Evolutionary conservation across 1,140 invertebrate species (phyloP), one percentile per base, ranked within the genome.

Genomic region (Drosophila prosaltans): DNA sequence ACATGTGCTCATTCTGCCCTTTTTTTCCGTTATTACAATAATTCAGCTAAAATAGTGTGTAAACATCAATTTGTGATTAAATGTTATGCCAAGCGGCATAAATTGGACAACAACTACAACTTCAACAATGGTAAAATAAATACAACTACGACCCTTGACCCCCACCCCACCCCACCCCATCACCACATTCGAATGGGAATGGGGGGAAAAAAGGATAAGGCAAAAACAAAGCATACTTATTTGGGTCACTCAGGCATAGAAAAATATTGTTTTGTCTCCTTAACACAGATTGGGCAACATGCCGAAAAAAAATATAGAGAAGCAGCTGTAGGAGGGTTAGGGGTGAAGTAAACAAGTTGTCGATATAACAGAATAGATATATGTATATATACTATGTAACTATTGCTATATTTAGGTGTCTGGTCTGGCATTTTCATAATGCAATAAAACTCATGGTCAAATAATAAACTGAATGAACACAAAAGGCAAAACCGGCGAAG

Each of bases 41-140:
- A 54, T 64, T 45, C 58, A 40, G 21, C 39, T 51, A 74, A 60
- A 64, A 64, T 61, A 5, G 32, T 39, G 74, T 70, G 74, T 77
- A 78, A 78, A 78, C 74, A 78, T 78, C 75, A 72, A 72, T 78
- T 78, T 78, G 75, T 75, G 74, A 78, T 78, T 78, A 78, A 78
- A 78, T 78, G 78, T 72, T 78, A 78, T 78, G 39, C 58, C 45
- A 78, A 76, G 55, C 69, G 74, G 74, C 45, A 40, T 9, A 40
- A 62, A 21, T 32, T 45, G 60, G 26, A 28, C 16, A 55, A 64
- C 45, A 48, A 48, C 39, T 40, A 40, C 45, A 51, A 51, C 45
- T 51, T 51, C 45, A 51, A 51, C 45, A 51, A 51, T 51, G 45
- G 45, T 24, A 51, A 51, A 51, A 51, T 51, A 36, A 36, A 36